Percentiles rank a stretch among this genome's conserved stretches.
Conservation (phyloP, 1,140 invertebrate genomes). For the Rhopalosiphum maidis region DNA sequence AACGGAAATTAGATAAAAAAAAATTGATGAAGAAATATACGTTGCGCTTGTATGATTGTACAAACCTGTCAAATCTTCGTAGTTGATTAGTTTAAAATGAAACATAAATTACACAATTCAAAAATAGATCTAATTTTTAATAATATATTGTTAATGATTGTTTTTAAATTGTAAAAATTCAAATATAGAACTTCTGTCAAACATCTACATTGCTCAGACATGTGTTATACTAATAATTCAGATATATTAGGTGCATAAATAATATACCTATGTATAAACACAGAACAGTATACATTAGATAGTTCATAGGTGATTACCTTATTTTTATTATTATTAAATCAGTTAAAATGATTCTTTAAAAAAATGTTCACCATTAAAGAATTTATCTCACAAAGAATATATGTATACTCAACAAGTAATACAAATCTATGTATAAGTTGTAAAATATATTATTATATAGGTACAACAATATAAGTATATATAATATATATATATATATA, state of each 20-base stretch:
- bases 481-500: too few species aligned
- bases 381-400: not conserved
- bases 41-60: not conserved
- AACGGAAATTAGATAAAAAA: constrained; percentile 55
- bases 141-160: not conserved
- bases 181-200: not conserved
- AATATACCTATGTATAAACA: too few species aligned
- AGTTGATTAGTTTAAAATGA: not conserved
- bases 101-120: not conserved
- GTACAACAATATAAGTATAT: not conserved
- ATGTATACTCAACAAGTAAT: not conserved
- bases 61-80: not conserved
- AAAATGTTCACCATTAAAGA: not conserved
- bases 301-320: too few species aligned
- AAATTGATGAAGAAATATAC: constrained; percentile 24
- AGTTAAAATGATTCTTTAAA: not conserved
- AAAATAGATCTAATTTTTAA: not conserved
- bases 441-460: not conserved
- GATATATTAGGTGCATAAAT: too few species aligned
- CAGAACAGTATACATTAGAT: too few species aligned
- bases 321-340: not conserved
- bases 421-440: not conserved
- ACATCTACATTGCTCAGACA: not conserved
- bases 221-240: too few species aligned
- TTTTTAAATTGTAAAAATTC: not conserved